These are phyloP conservation scores for Acropora yongei DNA, from an alignment of 64 coral and sea anemone species.

Conservation along the genomic window DNA sequence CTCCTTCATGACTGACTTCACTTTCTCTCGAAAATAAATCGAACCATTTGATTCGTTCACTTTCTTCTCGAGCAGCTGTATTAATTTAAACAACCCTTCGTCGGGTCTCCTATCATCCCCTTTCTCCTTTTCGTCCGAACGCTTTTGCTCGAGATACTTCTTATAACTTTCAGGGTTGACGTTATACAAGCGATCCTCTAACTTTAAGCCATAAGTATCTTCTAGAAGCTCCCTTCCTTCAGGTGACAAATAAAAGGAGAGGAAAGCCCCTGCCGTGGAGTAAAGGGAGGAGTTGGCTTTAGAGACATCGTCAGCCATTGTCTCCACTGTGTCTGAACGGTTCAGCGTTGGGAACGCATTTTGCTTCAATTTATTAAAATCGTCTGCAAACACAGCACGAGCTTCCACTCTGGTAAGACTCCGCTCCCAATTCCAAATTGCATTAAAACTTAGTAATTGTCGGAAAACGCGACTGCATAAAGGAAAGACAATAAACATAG, in stretches of 20 bases:
- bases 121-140: too few relatives aligned
- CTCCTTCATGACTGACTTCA: not conserved
- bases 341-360: conserved; percentile 25
- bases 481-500: too few relatives aligned
- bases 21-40: not conserved
- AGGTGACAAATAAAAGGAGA: too few relatives aligned
- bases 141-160: not conserved
- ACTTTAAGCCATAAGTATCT: too few relatives aligned
- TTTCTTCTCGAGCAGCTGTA: not conserved
- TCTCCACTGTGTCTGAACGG: not conserved
- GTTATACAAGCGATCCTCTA: too few relatives aligned
- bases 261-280: too few relatives aligned
- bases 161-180: too few relatives aligned
- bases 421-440: too few relatives aligned
- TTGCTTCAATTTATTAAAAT: not conserved
- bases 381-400: not conserved
- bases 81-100: not conserved
- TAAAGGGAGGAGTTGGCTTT: not conserved
- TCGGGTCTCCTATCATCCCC: not conserved
- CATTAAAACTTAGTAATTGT: too few relatives aligned
- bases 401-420: not conserved
- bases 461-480: too few relatives aligned
- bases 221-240: too few relatives aligned
- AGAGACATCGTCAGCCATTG: not conserved
- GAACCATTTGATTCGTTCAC: not conserved